Evolutionary conservation across 2,888 invertebrate genomes (phyloP), one percentile per base, ranked within the genome.

Genomic region (Acleris laterana): DNA sequence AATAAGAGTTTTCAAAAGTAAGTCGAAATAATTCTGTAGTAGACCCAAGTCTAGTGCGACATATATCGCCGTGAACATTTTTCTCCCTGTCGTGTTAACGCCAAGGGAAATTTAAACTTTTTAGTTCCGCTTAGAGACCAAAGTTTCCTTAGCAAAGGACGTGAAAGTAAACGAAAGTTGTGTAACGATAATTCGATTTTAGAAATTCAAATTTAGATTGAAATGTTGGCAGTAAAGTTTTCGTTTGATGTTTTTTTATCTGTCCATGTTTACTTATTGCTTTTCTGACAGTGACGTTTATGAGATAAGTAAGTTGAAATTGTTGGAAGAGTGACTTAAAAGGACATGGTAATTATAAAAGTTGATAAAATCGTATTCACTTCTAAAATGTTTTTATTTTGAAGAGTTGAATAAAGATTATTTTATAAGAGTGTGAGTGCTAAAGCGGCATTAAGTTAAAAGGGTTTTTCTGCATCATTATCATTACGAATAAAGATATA

Each of bases 191-290:
- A 68, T 70, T 63, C 69, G 63, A 71, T 71, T 69, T 71, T 64
- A 52, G 68, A 61, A 68, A 68, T 71, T 71, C 60, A 68, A 71
- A 70, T 69, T 62, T 59, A 42, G 56, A 51, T 70, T 60, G 62
- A 69, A 69, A 64, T 67, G 56, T 61, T 51, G 38, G 22, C 51
- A 44, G 44, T 66, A 66, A 66, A 65, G 44, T 51, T 49, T 49
- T n/a, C 49, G 50, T 56, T 61, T 56, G 65, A 56, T 46, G 60
- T 55, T 44, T 51, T 44, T 28, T 9, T 59, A 42, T 59, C 46
- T 16, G 42, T 49, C 28, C 16, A 25, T n/a, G 17, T 53, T 38
- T 32, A 32, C 32, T 32, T 17, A 32, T 53, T 53, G 32, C 32
- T 38, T 53, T 51, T 51, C 51, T 63, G 57, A 63, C 52, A 53